Evolutionary conservation across 2,113 vertebrate genomes (phyloP).

Genomic region (Motacilla tschutschensis): DNA sequence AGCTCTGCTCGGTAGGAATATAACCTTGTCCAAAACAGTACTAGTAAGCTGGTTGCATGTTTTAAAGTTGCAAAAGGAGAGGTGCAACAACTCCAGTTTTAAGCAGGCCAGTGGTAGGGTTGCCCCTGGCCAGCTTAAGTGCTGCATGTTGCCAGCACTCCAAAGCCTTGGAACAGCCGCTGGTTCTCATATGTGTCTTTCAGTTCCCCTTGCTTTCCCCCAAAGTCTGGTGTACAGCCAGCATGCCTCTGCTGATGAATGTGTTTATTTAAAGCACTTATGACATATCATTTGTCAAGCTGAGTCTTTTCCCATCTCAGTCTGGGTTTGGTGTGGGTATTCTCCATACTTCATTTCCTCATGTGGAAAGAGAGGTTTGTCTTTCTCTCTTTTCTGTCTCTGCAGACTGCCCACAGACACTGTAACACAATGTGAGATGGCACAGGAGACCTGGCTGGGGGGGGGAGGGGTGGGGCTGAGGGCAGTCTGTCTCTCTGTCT

Average conservation of each 20-base stretch:
- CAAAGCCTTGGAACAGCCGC: not conserved
- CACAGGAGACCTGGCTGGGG: fast-evolving
- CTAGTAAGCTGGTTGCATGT: fast-evolving
- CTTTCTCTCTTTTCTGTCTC: not conserved
- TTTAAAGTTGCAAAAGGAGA: not conserved
- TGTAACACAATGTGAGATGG: fast-evolving
- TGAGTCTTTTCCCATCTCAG: not conserved
- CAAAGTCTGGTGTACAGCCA: not conserved
- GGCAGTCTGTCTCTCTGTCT: not conserved
- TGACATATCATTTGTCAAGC: not conserved
- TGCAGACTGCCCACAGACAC: not conserved
- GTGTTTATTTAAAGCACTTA: not conserved
- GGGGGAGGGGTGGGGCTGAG: not conserved
- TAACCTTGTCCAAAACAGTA: fast-evolving
- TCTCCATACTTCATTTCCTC: not conserved
- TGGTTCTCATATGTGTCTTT: not conserved
- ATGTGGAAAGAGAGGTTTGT: not conserved
- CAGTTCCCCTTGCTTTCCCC: not conserved
- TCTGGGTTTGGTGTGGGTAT: not conserved
- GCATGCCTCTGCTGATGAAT: not conserved
- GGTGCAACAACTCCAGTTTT: not conserved
- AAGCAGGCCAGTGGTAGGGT: not conserved
- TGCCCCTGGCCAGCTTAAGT: not conserved
- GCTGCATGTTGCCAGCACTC: not conserved
- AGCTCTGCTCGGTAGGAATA: not conserved